A percentile compares a stretch with the other conserved stretches of the same genome.
These are phyloP conservation scores for Ramphastos sulfuratus DNA, from an alignment of 2,113 vertebrate genomes.

Conservation along the genomic window DNA sequence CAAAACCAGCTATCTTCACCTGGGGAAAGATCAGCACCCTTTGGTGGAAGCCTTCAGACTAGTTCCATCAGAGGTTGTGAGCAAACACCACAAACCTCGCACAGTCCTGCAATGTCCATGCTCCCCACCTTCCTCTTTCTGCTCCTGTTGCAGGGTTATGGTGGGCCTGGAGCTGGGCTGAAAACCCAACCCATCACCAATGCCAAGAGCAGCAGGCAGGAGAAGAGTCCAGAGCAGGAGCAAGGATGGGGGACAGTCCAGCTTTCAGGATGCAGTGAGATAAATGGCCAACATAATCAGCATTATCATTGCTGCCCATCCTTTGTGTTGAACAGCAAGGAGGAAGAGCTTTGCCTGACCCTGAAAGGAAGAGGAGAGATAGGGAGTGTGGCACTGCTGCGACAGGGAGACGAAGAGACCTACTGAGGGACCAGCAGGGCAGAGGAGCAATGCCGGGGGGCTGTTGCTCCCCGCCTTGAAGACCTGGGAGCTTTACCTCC, in stretches of 20 bases:
- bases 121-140: neutral
- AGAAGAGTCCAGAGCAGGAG: neutral
- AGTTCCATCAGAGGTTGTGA: neutral
- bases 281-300: neutral
- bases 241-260: neutral
- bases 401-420: neutral
- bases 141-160: neutral
- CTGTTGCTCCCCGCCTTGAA: neutral
- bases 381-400: neutral
- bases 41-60: neutral
- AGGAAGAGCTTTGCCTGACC: conserved; percentile 9
- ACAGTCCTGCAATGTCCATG: rapidly evolving
- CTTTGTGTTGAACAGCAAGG: rapidly evolving
- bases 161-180: neutral
- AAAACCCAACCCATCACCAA: neutral
- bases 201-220: rapidly evolving
- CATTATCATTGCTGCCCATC: neutral
- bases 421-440: neutral
- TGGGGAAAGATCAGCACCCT: neutral
- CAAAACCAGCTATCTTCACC: neutral
- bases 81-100: neutral
- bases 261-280: neutral
- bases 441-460: neutral
- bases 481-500: neutral
- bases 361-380: conserved; percentile 43